Evolutionary conservation across 2,113 vertebrate species (phyloP).

Genomic region (Rhegmatorhina hoffmannsi): DNA sequence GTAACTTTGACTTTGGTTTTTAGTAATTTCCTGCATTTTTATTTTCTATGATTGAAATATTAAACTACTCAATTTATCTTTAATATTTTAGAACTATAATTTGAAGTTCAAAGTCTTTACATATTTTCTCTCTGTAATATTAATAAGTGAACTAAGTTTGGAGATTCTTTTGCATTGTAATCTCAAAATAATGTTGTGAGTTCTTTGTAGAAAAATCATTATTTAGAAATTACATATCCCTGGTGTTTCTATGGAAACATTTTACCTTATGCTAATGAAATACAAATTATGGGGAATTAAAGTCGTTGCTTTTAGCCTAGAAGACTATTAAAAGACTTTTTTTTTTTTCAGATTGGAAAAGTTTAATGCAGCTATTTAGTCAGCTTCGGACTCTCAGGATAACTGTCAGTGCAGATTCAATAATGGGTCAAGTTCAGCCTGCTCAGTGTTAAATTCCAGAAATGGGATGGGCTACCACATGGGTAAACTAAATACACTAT

Average conservation of each 20-base stretch:
- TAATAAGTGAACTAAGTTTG: background rate
- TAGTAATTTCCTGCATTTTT: background rate
- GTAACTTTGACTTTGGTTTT: background rate
- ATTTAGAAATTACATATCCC: slow-evolving; percentile 74
- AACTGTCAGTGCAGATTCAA: background rate
- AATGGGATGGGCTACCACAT: background rate
- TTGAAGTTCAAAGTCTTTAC: background rate
- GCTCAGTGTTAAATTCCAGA: background rate
- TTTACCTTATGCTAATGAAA: slow-evolving; percentile 73
- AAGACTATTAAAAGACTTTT: background rate
- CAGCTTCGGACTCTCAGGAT: background rate
- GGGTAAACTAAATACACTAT: background rate
- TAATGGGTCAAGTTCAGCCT: background rate
- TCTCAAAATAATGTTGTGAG: background rate
- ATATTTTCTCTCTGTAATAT: background rate
- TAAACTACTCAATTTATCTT: background rate
- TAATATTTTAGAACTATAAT: background rate
- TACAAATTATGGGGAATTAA: slow-evolving; percentile 34
- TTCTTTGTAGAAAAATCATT: slow-evolving; percentile 67
- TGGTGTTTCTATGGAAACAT: slow-evolving; percentile 79
- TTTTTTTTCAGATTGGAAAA: background rate
- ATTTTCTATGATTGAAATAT: background rate
- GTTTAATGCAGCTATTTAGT: background rate
- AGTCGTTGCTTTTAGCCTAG: background rate
- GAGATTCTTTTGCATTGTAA: background rate